phyloP scores from a whole-genome alignment of 2,888 invertebrate species.

The Thysanoteuthis rhombus region DNA sequence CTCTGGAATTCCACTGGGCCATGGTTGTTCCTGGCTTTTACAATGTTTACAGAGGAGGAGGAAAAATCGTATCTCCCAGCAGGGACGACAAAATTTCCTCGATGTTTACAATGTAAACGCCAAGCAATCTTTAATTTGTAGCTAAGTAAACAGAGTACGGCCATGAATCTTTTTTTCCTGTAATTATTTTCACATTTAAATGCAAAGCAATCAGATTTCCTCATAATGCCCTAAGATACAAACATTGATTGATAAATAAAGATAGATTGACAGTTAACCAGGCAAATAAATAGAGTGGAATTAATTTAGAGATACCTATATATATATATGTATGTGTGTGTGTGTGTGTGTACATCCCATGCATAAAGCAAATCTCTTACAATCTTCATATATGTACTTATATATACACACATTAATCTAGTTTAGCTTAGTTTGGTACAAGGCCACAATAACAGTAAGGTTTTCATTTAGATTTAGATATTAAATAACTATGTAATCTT shows the following conservation, averaged over 20 bases:
- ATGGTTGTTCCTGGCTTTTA: not conserved
- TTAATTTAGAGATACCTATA: not conserved
- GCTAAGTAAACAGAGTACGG: not conserved
- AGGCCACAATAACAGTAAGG: no score
- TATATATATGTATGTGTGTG: not conserved
- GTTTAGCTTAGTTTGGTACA: no score
- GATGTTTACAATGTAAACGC: not conserved
- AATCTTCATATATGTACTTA: not conserved
- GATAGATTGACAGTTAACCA: not conserved
- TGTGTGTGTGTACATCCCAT: not conserved
- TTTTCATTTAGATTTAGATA: no score
- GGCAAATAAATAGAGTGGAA: not conserved
- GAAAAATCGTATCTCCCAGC: no score
- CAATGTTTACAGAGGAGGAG: not conserved
- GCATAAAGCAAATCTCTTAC: no score
- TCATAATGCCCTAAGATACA: not conserved
- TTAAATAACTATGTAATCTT: no score
- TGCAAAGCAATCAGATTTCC: not conserved
- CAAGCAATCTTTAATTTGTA: not conserved
- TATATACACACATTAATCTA: not conserved
- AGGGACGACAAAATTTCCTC: not conserved
- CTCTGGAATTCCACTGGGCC: not conserved
- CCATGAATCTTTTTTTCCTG: not conserved
- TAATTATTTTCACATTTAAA: slow-evolving; percentile 12
- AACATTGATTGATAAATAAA: not conserved